Evolutionary conservation across 2,113 vertebrate genomes (phyloP).

Genomic region (Trachemys scripta): DNA sequence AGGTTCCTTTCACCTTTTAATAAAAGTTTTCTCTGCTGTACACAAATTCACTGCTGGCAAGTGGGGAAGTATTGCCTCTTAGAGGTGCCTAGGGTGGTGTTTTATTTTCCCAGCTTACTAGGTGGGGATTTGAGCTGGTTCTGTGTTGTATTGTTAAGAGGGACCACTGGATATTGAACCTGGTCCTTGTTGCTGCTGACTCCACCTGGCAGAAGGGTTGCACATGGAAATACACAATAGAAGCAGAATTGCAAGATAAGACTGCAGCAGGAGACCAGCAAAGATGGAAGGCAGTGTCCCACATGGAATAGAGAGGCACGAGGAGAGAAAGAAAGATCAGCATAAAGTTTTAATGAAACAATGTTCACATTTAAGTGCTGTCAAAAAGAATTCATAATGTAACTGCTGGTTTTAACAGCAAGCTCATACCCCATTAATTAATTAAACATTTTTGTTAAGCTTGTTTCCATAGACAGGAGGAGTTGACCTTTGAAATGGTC

Average conservation of each 20-base stretch:
- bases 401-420: background rate
- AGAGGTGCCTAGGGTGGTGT: too few species aligned
- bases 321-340: background rate
- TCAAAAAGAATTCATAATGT: background rate
- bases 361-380: background rate
- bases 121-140: too few species aligned
- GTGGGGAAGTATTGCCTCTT: too few species aligned
- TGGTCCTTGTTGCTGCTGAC: too few species aligned
- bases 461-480: background rate
- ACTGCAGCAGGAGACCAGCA: background rate
- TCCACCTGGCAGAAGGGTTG: too few species aligned
- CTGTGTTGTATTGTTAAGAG: too few species aligned
- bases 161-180: too few species aligned
- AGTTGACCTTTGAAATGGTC: slow-evolving; percentile 2
- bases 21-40: too few species aligned
- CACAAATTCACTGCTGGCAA: too few species aligned
- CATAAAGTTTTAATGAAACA: background rate
- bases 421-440: background rate
- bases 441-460: slow-evolving; percentile 8
- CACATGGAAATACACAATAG: background rate
- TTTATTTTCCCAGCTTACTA: too few species aligned
- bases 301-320: background rate
- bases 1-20: too few species aligned
- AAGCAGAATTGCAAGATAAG: background rate
- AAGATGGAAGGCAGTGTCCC: background rate